Evolutionary conservation across 2,797 vertebrate species (phyloP).

Genomic region (Cetoscarus ocellatus): DNA sequence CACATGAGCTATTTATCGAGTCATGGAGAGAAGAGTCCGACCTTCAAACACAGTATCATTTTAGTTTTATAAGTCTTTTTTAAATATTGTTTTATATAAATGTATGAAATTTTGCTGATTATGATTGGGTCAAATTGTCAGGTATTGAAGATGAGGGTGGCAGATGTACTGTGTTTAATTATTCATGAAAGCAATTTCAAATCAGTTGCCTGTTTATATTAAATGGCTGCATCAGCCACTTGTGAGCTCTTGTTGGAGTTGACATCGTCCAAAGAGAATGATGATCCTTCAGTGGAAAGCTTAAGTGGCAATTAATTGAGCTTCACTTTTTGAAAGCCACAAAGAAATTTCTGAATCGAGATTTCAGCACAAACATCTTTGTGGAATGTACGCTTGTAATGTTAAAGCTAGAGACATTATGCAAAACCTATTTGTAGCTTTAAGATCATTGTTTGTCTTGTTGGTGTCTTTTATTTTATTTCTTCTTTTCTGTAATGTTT

Average conservation of each 20-base stretch:
- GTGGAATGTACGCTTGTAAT: constrained; percentile 81
- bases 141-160: constrained; percentile 68
- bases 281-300: constrained; percentile 61
- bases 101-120: constrained; percentile 77
- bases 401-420: constrained; percentile 80
- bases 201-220: constrained; percentile 69
- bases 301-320: constrained; percentile 59
- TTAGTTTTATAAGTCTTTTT: constrained; percentile 80
- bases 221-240: constrained; percentile 86
- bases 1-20: constrained; percentile 49
- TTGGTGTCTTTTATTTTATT: constrained; percentile 25
- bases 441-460: constrained; percentile 67
- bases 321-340: constrained; percentile 66
- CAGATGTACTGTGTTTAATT: constrained; percentile 68
- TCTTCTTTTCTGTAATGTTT: constrained; percentile 47
- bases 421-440: constrained; percentile 84
- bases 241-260: constrained; percentile 68
- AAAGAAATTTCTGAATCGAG: constrained; percentile 70
- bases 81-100: constrained; percentile 85
- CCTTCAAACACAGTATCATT: constrained; percentile 72
- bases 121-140: constrained; percentile 71
- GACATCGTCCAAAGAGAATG: constrained; percentile 77
- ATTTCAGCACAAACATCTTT: constrained; percentile 81
- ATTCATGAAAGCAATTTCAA: constrained; percentile 63
- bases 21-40: constrained; percentile 54